Percentiles rank a stretch among this genome's conserved stretches.
Evolutionary conservation across 2,888 invertebrate species (phyloP).

Genomic region (Drosophila nigricruria): DNA sequence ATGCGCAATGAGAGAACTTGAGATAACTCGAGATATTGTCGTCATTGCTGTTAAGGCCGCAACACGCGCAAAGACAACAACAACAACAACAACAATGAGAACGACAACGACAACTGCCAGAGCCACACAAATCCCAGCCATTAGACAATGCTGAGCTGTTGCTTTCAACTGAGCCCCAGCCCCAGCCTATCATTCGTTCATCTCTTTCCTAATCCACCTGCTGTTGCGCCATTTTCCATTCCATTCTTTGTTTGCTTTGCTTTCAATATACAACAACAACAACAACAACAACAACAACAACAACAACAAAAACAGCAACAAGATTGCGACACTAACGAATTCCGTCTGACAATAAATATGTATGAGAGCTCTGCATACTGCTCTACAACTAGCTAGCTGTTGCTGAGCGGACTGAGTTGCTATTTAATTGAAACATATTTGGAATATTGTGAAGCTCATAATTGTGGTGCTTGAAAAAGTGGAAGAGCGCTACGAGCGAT

Average conservation of each 20-base stretch:
- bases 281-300: too few species aligned
- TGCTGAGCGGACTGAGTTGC: not conserved
- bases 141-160: constrained; percentile 11
- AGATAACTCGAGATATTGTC: not conserved
- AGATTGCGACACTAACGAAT: constrained; percentile 45
- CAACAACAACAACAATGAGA: not conserved
- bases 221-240: constrained; percentile 43
- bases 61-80: not conserved
- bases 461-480: not conserved
- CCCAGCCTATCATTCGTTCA: not conserved
- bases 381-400: too few species aligned
- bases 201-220: constrained; percentile 1
- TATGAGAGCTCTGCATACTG: not conserved
- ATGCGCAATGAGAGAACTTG: too few species aligned
- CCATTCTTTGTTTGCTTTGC: constrained; percentile 19
- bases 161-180: not conserved
- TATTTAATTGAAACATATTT: constrained; percentile 8
- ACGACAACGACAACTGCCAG: not conserved
- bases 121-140: constrained; percentile 9
- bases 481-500: not conserved
- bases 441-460: not conserved
- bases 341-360: constrained; percentile 2
- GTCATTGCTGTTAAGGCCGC: constrained; percentile 12
- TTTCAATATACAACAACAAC: constrained; percentile 4
- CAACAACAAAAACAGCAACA: too few species aligned